Conservation (phyloP, 2,888 invertebrate genomes). For the Meliscaeva auricollis region DNA sequence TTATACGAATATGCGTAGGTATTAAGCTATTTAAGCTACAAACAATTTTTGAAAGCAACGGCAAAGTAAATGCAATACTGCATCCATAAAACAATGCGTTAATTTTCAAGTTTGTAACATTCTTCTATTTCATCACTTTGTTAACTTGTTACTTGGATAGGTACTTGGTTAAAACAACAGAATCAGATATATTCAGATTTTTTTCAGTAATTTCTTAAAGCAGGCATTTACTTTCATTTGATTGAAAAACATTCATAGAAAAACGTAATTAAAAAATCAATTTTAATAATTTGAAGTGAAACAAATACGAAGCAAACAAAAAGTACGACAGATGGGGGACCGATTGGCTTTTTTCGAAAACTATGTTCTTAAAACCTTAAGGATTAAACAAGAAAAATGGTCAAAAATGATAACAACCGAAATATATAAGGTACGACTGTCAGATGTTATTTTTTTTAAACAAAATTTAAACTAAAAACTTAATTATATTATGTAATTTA, state of each 20-base stretch:
- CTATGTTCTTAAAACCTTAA: constrained; percentile 79
- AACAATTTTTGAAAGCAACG: too few relatives aligned
- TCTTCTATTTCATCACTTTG: too few relatives aligned
- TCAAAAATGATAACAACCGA: constrained; percentile 78
- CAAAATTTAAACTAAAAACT: too few relatives aligned
- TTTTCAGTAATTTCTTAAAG: neutral
- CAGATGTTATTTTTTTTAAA: neutral
- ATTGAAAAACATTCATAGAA: neutral
- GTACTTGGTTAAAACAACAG: too few relatives aligned
- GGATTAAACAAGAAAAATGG: constrained; percentile 80
- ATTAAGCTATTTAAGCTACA: too few relatives aligned
- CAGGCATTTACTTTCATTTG: neutral
- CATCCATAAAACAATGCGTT: too few relatives aligned
- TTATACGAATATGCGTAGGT: too few relatives aligned
- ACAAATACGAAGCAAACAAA: neutral
- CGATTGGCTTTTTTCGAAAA: constrained; percentile 79
- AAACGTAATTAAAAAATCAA: neutral
- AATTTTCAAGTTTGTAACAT: too few relatives aligned
- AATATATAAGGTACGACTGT: constrained; percentile 78
- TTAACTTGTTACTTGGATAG: too few relatives aligned
- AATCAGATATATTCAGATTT: too few relatives aligned
- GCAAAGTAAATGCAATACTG: too few relatives aligned
- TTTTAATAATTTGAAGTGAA: neutral
- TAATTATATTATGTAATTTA: too few relatives aligned
- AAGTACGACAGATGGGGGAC: constrained; percentile 64